A percentile compares a stretch with the other conserved stretches of the same genome.
Conservation (phyloP, 2,888 invertebrate genomes). For the Aspidiotus rigidus region DNA sequence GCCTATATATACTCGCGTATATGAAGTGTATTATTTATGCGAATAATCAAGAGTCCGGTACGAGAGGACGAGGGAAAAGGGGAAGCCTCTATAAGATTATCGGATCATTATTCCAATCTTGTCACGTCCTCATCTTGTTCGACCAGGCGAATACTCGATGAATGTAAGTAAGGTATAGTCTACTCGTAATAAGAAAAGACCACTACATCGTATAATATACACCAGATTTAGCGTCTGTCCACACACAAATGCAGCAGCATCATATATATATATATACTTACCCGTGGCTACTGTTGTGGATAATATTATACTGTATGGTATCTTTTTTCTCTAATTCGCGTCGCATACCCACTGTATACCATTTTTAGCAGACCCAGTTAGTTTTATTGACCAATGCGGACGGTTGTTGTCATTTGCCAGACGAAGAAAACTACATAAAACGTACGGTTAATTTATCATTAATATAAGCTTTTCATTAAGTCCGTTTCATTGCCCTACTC, state of each 20-base stretch:
- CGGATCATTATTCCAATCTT: conserved; percentile 30
- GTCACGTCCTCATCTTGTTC: conserved; percentile 29
- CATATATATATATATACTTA: conserved; percentile 1
- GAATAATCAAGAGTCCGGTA: conserved; percentile 27
- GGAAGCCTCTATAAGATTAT: conserved; percentile 23
- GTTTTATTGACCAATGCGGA: conserved; percentile 5
- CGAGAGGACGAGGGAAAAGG: not conserved
- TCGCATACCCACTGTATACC: conserved; percentile 24
- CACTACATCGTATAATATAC: not conserved
- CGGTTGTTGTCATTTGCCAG: not conserved
- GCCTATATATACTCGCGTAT: not conserved
- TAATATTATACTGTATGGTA: conserved; percentile 11
- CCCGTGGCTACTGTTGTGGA: not conserved
- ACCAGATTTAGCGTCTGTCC: conserved; percentile 7
- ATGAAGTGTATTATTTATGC: conserved; percentile 24
- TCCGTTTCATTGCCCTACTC: conserved; percentile 28
- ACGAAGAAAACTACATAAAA: conserved; percentile 2
- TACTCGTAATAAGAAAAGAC: conserved; percentile 19
- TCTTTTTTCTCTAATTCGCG: conserved; percentile 27
- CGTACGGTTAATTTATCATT: conserved; percentile 26
- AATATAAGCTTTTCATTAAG: conserved; percentile 31
- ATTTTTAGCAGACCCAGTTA: conserved; percentile 9
- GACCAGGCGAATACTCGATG: conserved; percentile 26
- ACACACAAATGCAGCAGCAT: not conserved
- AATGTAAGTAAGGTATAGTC: conserved; percentile 1